These are phyloP conservation scores for Plebejus melissa DNA, from an alignment of 2,888 invertebrate species.

Conservation along the genomic window DNA sequence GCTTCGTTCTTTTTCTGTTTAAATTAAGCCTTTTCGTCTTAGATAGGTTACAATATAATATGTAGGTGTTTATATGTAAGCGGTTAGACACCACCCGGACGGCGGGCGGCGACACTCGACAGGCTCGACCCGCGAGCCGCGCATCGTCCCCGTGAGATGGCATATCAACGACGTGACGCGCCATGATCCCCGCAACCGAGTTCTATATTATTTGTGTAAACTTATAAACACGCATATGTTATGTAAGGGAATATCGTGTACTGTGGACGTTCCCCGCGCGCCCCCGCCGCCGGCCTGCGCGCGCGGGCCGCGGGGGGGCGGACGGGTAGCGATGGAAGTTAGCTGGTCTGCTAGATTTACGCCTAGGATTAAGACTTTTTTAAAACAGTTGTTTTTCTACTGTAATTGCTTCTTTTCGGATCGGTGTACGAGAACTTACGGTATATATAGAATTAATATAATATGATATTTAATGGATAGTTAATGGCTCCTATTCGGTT, in stretches of 20 bases:
- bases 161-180: slow-evolving; percentile 37
- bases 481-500: slow-evolving; percentile 56
- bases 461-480: slow-evolving; percentile 59
- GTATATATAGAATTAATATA: slow-evolving; percentile 52
- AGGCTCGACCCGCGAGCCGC: background rate
- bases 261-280: slow-evolving; percentile 49
- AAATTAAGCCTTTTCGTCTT: slow-evolving; percentile 64
- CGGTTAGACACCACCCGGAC: slow-evolving; percentile 43
- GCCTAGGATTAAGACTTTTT: slow-evolving; percentile 68
- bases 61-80: slow-evolving; percentile 64
- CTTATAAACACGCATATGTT: slow-evolving; percentile 51
- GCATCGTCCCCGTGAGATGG: slow-evolving; percentile 31
- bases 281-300: slow-evolving; percentile 37
- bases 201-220: slow-evolving; percentile 34
- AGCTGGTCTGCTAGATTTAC: slow-evolving; percentile 68
- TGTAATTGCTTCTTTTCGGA: slow-evolving; percentile 70
- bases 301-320: slow-evolving; percentile 45
- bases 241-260: slow-evolving; percentile 53
- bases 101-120: slow-evolving; percentile 26
- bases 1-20: slow-evolving; percentile 50
- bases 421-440: slow-evolving; percentile 59
- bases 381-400: slow-evolving; percentile 55
- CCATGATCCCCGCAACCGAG: slow-evolving; percentile 31
- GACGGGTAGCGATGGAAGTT: slow-evolving; percentile 51
- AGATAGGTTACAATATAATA: slow-evolving; percentile 68